Base-by-base conservation (phyloP, 2,113 vertebrate genomes). In the Osmerus eperlanus region DNA sequence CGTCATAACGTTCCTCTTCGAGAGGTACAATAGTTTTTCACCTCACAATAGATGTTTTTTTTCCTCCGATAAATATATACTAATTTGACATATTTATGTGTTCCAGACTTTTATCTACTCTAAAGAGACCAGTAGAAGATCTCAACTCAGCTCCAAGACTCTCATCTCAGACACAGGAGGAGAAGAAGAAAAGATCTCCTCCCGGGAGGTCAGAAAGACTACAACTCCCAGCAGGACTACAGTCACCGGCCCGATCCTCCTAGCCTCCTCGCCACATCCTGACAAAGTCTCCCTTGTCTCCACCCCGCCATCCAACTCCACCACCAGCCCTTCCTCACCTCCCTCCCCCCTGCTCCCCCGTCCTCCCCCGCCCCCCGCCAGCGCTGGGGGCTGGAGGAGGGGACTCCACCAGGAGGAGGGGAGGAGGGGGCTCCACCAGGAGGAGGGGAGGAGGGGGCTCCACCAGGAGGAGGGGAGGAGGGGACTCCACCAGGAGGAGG, bases 1-100 rank as follows among this genome's bases (percentile, higher is more conserved):
- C 91, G 92, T 76, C 85, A 92, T 0, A 91, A 92, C 70, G 85
- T 91, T 67, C 91, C 91, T 67, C 91, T 91, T 62, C 91, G 93
- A 78, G 89, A 94, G 90, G 93, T 94, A 91, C 11, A 56, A 7
- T 47, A 7, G 41, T 47, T 47, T 9, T 11, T 47, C 41, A 47
- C 7, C 41, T 47, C 41, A 47, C 41, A 5, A 47, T 47, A 12
- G 41, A 12, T 41, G 36, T 47, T 47, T 47, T 9, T 47, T 47
- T 2, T 1, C 9, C 5, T 9, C 9, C 9, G 41, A 47, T 47
- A 47, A 47, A 47, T 47, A 12, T 47, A 41, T 9, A 21, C 7
- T 5, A 12, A 12, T 3, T 12, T 59, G n/a, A 29, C 23, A 36
- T 64, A 29, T 36, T 64, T 7, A 13, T 29, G 18, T 64, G 8